phyloP scores from a whole-genome alignment of 2,888 invertebrate species.

The Exephanes ischioxanthus region DNA sequence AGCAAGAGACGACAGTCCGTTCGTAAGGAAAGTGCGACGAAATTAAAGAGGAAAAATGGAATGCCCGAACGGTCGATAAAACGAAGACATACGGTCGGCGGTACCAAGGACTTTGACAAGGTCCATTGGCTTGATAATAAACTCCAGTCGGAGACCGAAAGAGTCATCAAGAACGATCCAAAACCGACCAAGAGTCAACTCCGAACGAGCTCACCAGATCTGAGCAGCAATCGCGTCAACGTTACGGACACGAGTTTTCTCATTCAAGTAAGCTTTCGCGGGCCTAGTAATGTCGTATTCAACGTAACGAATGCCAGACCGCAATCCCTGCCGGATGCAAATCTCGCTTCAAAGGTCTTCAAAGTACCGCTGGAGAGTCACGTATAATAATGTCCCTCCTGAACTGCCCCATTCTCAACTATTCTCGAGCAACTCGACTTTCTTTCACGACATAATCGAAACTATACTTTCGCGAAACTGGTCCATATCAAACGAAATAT shows the following conservation, averaged over 20 bases:
- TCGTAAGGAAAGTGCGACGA: constrained; percentile 86
- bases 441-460: constrained; percentile 38
- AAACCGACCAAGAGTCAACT: constrained; percentile 87
- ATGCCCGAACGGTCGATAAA: constrained; percentile 94
- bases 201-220: constrained; percentile 88
- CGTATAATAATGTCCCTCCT: constrained; percentile 82
- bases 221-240: constrained; percentile 84
- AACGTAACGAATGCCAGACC: constrained; percentile 86
- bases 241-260: constrained; percentile 83
- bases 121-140: constrained; percentile 87
- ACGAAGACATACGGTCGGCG: constrained; percentile 96
- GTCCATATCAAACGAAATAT: constrained; percentile 72
- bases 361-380: constrained; percentile 88
- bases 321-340: constrained; percentile 86
- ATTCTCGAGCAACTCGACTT: constrained; percentile 10
- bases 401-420: constrained; percentile 17
- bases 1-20: constrained; percentile 88
- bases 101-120: constrained; percentile 94
- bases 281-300: constrained; percentile 86
- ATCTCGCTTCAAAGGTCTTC: constrained; percentile 85
- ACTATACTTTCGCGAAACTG: constrained; percentile 57
- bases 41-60: constrained; percentile 91
- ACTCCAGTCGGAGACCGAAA: constrained; percentile 85
- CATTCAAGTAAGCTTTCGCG: constrained; percentile 86
- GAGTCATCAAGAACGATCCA: constrained; percentile 85